These are phyloP conservation scores for Semaprochilodus insignis DNA, from an alignment of 2,797 vertebrate genomes.

Conservation along the genomic window DNA sequence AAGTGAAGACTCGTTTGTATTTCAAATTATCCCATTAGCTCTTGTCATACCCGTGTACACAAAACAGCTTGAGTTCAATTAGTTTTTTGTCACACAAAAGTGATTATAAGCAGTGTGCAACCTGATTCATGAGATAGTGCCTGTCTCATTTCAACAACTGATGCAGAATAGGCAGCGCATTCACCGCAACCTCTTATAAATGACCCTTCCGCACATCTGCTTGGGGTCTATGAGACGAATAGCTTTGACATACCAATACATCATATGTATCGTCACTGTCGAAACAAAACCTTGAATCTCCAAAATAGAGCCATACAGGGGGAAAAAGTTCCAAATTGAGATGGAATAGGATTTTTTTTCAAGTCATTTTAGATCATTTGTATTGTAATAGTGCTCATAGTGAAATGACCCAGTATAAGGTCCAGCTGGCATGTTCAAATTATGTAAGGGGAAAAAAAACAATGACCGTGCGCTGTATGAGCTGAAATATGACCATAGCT, in stretches of 20 bases:
- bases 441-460: too few species aligned
- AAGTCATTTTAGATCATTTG: too few species aligned
- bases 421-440: too few species aligned
- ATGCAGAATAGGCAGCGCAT: constrained; percentile 38
- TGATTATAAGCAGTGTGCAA: constrained; percentile 80
- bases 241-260: neutral
- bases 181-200: constrained; percentile 18
- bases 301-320: too few species aligned
- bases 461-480: too few species aligned
- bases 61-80: constrained; percentile 99
- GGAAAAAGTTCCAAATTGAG: too few species aligned
- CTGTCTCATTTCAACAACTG: constrained; percentile 58
- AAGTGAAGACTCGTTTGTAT: constrained; percentile 99
- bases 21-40: constrained; percentile 99
- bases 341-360: too few species aligned
- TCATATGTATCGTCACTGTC: neutral
- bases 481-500: too few species aligned
- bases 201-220: constrained; percentile 13
- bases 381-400: too few species aligned
- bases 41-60: constrained; percentile 97
- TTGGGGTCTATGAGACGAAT: constrained; percentile 12
- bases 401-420: too few species aligned
- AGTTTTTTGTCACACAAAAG: constrained; percentile 89
- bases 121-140: constrained; percentile 61
- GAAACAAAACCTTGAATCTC: neutral